A percentile compares a stretch with the other conserved stretches of the same genome.
Conservation (phyloP, 2,113 vertebrate genomes). For the Microtus oregoni region DNA sequence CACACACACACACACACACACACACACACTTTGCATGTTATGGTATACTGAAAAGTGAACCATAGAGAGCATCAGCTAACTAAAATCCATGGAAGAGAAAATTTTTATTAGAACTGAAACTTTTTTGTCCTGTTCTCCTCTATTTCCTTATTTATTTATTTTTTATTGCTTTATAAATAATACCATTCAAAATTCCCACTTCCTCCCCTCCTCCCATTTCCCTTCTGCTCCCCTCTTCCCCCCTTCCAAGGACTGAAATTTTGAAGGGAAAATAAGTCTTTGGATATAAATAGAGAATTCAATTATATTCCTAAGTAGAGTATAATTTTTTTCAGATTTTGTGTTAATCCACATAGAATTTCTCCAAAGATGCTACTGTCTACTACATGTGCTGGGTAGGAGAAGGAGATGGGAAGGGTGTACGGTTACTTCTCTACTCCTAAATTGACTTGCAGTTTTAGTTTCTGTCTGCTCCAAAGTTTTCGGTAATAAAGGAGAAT, state of each 20-base stretch:
- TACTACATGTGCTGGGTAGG: background rate
- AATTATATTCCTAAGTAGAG: background rate
- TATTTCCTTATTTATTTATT: too few relatives aligned
- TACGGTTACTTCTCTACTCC: background rate
- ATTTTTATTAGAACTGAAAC: background rate
- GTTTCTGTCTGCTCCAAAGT: background rate
- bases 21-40: background rate
- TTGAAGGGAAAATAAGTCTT: background rate
- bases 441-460: background rate
- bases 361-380: background rate
- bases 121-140: background rate
- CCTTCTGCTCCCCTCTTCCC: too few relatives aligned
- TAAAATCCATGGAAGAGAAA: background rate
- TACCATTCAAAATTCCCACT: too few relatives aligned
- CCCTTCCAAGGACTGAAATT: background rate
- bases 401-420: background rate
- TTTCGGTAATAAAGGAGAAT: background rate
- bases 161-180: too few relatives aligned
- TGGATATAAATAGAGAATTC: background rate
- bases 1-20: background rate
- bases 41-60: background rate
- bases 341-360: background rate
- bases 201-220: too few relatives aligned
- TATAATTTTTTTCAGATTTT: slow-evolving; percentile 46
- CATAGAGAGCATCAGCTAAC: slow-evolving; percentile 1